Percentiles rank a stretch among this genome's conserved stretches.
Conservation (phyloP, 2,797 vertebrate genomes). For the Adelosebastes latens region DNA sequence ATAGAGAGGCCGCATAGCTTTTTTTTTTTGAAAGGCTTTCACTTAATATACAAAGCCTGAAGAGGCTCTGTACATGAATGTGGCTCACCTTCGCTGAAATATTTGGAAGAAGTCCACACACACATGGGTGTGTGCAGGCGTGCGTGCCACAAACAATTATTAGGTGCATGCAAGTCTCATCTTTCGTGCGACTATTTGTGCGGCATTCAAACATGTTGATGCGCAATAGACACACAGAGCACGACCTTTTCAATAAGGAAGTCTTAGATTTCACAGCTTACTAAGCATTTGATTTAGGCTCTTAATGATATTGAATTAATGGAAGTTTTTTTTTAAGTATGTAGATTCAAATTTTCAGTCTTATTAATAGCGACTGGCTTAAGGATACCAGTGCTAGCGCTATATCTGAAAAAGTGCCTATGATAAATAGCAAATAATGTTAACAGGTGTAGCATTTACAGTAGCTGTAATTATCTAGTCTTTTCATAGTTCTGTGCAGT, state of each 20-base stretch:
- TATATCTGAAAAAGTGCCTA: background rate
- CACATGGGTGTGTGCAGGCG: slow-evolving; percentile 15
- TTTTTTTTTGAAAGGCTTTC: slow-evolving; percentile 29
- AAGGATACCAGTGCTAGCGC: background rate
- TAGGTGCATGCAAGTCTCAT: background rate
- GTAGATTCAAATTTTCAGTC: background rate
- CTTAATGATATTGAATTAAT: background rate
- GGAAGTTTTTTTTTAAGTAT: background rate
- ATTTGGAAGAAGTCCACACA: slow-evolving; percentile 34
- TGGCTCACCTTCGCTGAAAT: slow-evolving; percentile 25
- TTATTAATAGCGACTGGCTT: background rate
- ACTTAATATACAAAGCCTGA: slow-evolving; percentile 43
- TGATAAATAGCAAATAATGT: background rate
- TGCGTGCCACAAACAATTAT: slow-evolving; percentile 10
- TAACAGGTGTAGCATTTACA: background rate
- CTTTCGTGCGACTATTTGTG: slow-evolving; percentile 7
- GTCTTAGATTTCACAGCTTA: background rate
- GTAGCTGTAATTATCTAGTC: background rate
- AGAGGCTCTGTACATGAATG: slow-evolving; percentile 9
- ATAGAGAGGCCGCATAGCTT: slow-evolving; percentile 23
- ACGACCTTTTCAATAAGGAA: background rate
- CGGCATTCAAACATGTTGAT: background rate
- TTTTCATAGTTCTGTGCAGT: background rate
- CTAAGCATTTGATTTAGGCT: background rate
- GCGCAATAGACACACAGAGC: background rate